Evolutionary conservation across 2,797 vertebrate genomes (phyloP), one percentile per base, ranked within the genome.

Genomic region (Amazona finschi): DNA sequence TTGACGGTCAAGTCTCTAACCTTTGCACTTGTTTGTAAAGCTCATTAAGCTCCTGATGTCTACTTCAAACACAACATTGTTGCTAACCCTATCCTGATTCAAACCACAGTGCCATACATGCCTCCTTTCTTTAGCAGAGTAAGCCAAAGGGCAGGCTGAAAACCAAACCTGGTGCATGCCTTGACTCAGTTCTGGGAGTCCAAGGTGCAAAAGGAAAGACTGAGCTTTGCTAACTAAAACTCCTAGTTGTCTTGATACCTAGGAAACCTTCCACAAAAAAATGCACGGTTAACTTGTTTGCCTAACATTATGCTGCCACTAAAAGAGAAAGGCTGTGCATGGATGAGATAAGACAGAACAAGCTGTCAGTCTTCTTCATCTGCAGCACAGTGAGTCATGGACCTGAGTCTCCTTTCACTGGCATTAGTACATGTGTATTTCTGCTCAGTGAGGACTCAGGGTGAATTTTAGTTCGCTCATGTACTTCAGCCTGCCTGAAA

Each of bases 291-390:
- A 71, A 31, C 46, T 46, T 46, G 10, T 46, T 79, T 25, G 28
- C 20, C 30, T 52, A 31, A 28, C 8, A 17, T 1, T 25, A 39
- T 47, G 44, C 21, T 86, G 55, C 19, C 11, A 7, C 25, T 44
- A 12, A 17, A 30, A n/a, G 61, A 87, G 25, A 15, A 84, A 36
- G 41, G 47, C 44, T 12, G 21, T 14, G 18, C 31, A 41, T 3
- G 39, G 28, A 30, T 31, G 31, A 71, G 30, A 14, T 3, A 44
- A 57, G 10, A 8, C 11, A 74, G 47, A 71, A 43, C 0, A 0
- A 84, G 38, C 31, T 52, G 33, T 27, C 21, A 12, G 17, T n/a
- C 6, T 2, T n/a, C 22, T 72, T 65, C 20, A 28, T 15, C 21
- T 67, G 49, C 30, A 12, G 53, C 30, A 12, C 24, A 1, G 2